Conservation (phyloP, 2,888 invertebrate genomes). For the Scaptomyza parva region DNA sequence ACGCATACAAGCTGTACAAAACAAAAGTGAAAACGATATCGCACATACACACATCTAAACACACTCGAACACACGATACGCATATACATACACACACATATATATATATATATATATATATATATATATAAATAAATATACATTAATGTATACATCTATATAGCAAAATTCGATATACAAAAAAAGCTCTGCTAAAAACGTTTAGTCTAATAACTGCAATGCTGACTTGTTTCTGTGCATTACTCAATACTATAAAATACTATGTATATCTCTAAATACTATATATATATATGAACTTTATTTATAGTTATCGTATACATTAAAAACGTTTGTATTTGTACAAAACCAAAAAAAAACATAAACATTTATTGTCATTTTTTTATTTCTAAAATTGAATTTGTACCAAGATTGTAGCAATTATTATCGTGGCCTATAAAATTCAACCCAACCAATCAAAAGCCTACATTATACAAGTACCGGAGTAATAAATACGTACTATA, state of each 20-base stretch:
- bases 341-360: constrained; percentile 52
- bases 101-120: constrained; percentile 9
- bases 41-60: constrained; percentile 38
- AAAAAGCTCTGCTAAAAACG: constrained; percentile 57
- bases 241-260: constrained; percentile 71
- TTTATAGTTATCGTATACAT: constrained; percentile 59
- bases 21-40: constrained; percentile 41
- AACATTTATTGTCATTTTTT: not conserved
- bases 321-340: constrained; percentile 63
- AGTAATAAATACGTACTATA: constrained; percentile 1
- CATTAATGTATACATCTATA: constrained; percentile 49
- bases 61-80: constrained; percentile 22
- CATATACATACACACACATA: constrained; percentile 19
- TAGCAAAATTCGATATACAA: constrained; percentile 65
- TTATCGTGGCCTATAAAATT: constrained; percentile 6
- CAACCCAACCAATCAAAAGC: not conserved
- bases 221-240: constrained; percentile 73
- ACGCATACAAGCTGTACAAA: constrained; percentile 65
- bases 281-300: constrained; percentile 57
- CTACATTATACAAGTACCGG: not conserved
- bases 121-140: constrained; percentile 2
- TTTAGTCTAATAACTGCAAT: constrained; percentile 64
- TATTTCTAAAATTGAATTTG: not conserved
- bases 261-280: constrained; percentile 49
- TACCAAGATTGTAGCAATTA: constrained; percentile 11